Base-by-base conservation (phyloP, 2,113 vertebrate genomes). In the Mellivora capensis region DNA sequence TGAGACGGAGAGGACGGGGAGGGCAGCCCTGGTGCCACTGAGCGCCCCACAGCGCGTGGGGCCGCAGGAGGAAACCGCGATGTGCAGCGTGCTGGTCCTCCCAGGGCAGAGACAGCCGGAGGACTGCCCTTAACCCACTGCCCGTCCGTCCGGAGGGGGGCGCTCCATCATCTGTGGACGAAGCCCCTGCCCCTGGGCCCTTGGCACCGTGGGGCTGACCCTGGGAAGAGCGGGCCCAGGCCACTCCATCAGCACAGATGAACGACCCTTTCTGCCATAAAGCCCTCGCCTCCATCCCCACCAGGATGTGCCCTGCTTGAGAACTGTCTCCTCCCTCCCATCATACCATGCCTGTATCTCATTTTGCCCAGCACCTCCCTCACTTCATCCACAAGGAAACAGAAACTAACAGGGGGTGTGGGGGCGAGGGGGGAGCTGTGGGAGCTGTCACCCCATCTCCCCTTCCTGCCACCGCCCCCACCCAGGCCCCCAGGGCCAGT, bases 141-240 rank as follows among this genome's bases (percentile, higher is more conserved):
- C 11, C 44, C 0, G 18, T 8, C 44, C 0, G 18, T 11, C 62
- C 47, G 4, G 15, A 39, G 0, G 0, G 8, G 8, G 20, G 86
- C n/a, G 82, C 42, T 0, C 39, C 27, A 17, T 25, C 34, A 3
- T 6, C 62, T 7, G n/a, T 3, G 21, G 49, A 12, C 1, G 34
- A 18, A 62, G 57, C 47, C 29, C 31, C 34, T 2, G 4, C 15
- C 62, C 42, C 49, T 3, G 1, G 15, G 13, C 6, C 37, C 4
- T 13, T 15, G 7, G 13, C 0, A 2, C 5, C 3, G 13, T 5
- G 52, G 0, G 18, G 18, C 34, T 49, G 44, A 82, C 21, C 31
- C n/a, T 4, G 61, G 76, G 49, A 23, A 27, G 31, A 47, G 85
- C 29, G 18, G 21, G 49, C 37, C 37, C 1, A 0, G 52, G 23